Evolutionary conservation across 2,888 invertebrate genomes (phyloP).

Genomic region (Folsomia candida): DNA sequence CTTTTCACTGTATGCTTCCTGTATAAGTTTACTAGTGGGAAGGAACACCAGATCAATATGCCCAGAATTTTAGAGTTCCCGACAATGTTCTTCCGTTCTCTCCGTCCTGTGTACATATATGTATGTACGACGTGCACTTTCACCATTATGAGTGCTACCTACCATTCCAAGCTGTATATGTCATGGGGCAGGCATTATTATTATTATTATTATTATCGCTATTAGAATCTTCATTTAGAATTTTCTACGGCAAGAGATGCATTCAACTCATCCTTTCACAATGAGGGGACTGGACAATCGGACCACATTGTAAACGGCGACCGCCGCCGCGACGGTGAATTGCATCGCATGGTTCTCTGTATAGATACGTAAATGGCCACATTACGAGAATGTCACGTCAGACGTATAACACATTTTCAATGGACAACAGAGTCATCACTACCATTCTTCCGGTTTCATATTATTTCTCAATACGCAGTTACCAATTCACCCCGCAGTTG

Average conservation of each 20-base stretch:
- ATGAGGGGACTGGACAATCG: not conserved
- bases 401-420: not conserved
- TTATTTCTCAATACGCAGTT: not conserved
- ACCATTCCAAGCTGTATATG: too few relatives aligned
- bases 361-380: slow-evolving; percentile 10
- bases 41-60: too few relatives aligned
- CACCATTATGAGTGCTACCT: not conserved
- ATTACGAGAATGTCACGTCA: slow-evolving; percentile 17
- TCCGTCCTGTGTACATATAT: too few relatives aligned
- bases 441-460: not conserved
- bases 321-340: too few relatives aligned
- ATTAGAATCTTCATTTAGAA: not conserved
- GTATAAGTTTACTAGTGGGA: too few relatives aligned
- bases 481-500: too few relatives aligned
- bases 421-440: slow-evolving; percentile 6
- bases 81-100: too few relatives aligned
- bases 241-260: not conserved
- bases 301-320: too few relatives aligned
- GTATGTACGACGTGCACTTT: slow-evolving; percentile 1
- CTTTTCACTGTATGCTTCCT: too few relatives aligned
- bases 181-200: not conserved
- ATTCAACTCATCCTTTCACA: not conserved
- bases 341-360: not conserved
- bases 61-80: too few relatives aligned
- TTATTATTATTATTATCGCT: slow-evolving; percentile 14